Conservation (phyloP, 2,888 invertebrate species). For the Synanthedon andrenaeformis region DNA sequence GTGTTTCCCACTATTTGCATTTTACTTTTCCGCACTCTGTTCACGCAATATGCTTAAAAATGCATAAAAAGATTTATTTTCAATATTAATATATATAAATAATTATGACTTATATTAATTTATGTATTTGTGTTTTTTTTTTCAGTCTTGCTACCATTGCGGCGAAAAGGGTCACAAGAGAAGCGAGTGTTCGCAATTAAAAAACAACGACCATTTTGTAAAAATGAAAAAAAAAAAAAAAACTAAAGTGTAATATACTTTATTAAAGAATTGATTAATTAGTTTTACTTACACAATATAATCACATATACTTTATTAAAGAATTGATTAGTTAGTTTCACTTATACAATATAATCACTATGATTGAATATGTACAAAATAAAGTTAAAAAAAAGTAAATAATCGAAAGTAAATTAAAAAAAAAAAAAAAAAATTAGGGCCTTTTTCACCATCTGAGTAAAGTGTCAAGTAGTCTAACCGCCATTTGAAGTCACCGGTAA, state of each 20-base stretch:
- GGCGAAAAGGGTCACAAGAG: conserved; percentile 69
- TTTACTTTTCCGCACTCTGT: too few relatives aligned
- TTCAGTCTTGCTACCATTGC: conserved; percentile 72
- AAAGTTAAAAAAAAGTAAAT: background rate
- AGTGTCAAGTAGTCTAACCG: too few relatives aligned
- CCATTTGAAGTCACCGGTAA: too few relatives aligned
- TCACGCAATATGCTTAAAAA: too few relatives aligned
- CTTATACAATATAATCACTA: background rate
- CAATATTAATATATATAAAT: too few relatives aligned
- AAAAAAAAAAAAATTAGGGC: too few relatives aligned
- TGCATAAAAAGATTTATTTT: too few relatives aligned
- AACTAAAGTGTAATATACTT: conserved; percentile 28
- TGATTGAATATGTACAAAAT: background rate
- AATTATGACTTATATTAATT: too few relatives aligned
- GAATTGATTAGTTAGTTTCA: too few relatives aligned
- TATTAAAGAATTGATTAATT: conserved; percentile 14
- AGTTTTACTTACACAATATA: conserved; percentile 13
- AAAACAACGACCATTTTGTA: conserved; percentile 15
- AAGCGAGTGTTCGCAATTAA: conserved; percentile 56
- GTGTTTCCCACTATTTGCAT: too few relatives aligned
- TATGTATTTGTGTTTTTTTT: conserved; percentile 8
- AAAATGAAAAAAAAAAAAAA: conserved; percentile 35
- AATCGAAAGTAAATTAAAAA: too few relatives aligned
- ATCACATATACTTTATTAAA: conserved; percentile 6
- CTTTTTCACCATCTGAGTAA: too few relatives aligned